Evolutionary conservation across 2,888 invertebrate genomes (phyloP).

Genomic region (Epiblema foenella): DNA sequence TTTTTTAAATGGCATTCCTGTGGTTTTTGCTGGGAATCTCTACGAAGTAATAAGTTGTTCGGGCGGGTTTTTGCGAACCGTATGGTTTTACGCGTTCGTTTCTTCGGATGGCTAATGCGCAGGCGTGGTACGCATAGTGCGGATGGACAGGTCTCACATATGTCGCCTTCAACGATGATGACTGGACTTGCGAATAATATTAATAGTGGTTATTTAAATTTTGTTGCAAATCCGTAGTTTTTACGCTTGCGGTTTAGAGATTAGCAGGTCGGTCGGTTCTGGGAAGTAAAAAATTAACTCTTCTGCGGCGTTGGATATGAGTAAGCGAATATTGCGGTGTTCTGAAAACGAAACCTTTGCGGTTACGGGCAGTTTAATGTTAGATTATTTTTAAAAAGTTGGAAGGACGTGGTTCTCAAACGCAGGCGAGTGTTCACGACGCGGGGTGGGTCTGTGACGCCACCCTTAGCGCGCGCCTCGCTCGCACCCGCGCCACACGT

Average conservation of each 20-base stretch:
- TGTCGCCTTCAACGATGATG: conserved; percentile 73
- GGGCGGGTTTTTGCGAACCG: conserved; percentile 73
- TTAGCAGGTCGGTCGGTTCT: conserved; percentile 71
- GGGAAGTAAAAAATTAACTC: conserved; percentile 73
- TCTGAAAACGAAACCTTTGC: conserved; percentile 40
- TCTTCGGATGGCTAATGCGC: conserved; percentile 31
- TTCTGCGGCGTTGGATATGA: conserved; percentile 62
- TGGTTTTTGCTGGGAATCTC: conserved; percentile 80
- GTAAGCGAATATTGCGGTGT: conserved; percentile 53
- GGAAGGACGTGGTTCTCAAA: conserved; percentile 71
- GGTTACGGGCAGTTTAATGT: conserved; percentile 29
- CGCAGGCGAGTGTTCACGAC: conserved; percentile 76
- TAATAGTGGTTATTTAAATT: conserved; percentile 80
- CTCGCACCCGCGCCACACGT: conserved; percentile 54
- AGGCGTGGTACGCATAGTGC: conserved; percentile 62
- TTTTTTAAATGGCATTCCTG: conserved; percentile 84
- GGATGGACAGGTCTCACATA: conserved; percentile 52
- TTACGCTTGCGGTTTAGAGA: conserved; percentile 76
- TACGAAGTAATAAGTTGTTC: conserved; percentile 69
- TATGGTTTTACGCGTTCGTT: conserved; percentile 62
- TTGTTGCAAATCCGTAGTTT: conserved; percentile 68
- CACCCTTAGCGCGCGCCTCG: conserved; percentile 72
- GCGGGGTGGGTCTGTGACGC: conserved; percentile 79
- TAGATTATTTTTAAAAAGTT: conserved; percentile 50
- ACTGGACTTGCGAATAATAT: conserved; percentile 74